phyloP scores from a whole-genome alignment of 1,140 invertebrate species.

The Aphis gossypii region DNA sequence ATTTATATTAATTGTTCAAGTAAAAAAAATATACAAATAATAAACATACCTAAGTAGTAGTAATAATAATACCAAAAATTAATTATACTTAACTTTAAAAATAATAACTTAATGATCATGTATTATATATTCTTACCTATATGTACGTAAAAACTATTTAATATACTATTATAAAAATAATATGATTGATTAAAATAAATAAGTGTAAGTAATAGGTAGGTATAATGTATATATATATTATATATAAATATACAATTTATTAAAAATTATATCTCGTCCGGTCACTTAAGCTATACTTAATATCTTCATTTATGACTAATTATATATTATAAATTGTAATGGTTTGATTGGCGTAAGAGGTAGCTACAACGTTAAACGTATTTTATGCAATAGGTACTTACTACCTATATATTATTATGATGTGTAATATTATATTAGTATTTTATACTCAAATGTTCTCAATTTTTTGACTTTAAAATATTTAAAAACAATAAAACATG shows the following conservation, averaged over 20 bases:
- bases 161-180: neutral
- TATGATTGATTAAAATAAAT: neutral
- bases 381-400: neutral
- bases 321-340: neutral
- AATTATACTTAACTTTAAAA: neutral
- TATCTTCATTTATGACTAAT: constrained; percentile 3
- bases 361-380: neutral
- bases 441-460: neutral
- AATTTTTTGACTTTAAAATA: neutral
- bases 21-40: neutral
- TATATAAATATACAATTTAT: neutral
- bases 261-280: neutral
- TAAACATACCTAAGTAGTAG: neutral
- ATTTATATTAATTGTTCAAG: neutral
- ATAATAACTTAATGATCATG: neutral
- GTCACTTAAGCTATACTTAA: neutral
- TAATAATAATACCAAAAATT: neutral
- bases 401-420: neutral
- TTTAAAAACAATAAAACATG: neutral
- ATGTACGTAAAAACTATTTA: neutral
- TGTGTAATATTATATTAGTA: neutral
- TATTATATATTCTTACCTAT: neutral
- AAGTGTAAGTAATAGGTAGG: neutral
- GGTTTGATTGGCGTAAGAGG: neutral
- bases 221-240: neutral